Evolutionary conservation across 1,140 invertebrate species (phyloP), one percentile per base, ranked within the genome.

Genomic region (Caerostris extrusa): DNA sequence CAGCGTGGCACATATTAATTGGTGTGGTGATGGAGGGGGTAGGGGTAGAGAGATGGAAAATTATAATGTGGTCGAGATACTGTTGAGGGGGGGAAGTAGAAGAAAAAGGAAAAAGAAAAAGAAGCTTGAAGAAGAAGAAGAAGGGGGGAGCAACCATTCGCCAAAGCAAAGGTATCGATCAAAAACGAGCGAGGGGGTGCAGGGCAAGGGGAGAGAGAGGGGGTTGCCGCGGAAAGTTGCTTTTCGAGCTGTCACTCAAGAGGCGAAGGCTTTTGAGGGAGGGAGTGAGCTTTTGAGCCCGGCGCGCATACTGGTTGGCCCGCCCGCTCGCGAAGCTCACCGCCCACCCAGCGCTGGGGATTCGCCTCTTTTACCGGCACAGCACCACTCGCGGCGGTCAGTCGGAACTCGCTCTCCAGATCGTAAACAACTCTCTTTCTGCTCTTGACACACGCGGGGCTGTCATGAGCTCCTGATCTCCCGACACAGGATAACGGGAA

Each of bases 1-100:
- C 67, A 86, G 55, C 53, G 61, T 93, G 92, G 85, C 92, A 89
- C 86, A 93, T 93, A 93, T 93, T 93, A 93, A 93, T 93, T 93
- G 92, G 71, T 82, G 67, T 34, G 83, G 91, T 12, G 53, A 71
- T 12, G 91, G 91, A 12, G 19, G 81, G 19, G 64, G 61, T 19
- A 69, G 19, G 56, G 83, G 0, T 55, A 50, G 67, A 88, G 82
- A 77, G 34, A 77, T 34, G 69, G 69, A 77, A 77, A 77, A 93
- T 93, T 93, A 93, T 93, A 93, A 93, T 93, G 92, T 86, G 83
- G 91, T 93, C 77, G 82, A 85, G 64, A 34, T 61, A 55, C 50
- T 5, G 69, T 34, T 7, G 64, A 55, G 60, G n/a, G 14, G 14
- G 83, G n/a, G 83, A n/a, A 17, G 14, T 1, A 34, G 34, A n/a